Evolutionary conservation across 2,113 vertebrate species (phyloP).

Genomic region (Hippopotamus amphibius): DNA sequence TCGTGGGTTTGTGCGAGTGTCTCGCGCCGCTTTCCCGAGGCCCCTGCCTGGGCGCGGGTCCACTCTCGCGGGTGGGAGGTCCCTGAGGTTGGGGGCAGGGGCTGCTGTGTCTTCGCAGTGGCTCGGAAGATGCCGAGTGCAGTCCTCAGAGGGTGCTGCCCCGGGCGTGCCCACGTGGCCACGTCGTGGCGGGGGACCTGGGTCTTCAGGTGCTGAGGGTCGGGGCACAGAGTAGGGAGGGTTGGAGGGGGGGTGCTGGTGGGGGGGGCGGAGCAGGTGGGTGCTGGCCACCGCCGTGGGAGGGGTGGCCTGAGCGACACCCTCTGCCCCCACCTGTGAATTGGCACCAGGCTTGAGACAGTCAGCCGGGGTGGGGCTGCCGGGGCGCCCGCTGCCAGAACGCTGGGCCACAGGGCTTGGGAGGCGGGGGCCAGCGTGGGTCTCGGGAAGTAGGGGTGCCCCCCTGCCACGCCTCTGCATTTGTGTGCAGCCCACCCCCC

Average conservation of each 20-base stretch:
- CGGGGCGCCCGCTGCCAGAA: background rate
- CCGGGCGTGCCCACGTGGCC: background rate
- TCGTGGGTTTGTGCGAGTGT: fast-evolving
- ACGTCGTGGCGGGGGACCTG: too few species aligned
- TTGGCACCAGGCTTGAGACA: too few species aligned
- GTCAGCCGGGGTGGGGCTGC: background rate
- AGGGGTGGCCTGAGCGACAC: background rate
- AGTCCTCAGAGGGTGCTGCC: fast-evolving
- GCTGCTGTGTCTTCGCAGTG: background rate
- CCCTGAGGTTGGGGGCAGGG: background rate
- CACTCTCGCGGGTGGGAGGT: background rate
- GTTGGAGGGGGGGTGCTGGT: background rate
- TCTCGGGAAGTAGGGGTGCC: background rate
- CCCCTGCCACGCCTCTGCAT: fast-evolving
- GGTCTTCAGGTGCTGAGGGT: background rate
- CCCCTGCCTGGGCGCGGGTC: background rate
- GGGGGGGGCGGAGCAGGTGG: too few species aligned
- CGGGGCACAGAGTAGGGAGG: background rate
- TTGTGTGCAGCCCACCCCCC: background rate
- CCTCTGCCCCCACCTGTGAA: background rate
- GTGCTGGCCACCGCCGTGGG: fast-evolving
- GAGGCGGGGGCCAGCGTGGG: background rate
- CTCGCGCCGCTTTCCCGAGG: background rate
- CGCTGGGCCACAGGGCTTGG: background rate
- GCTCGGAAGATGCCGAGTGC: fast-evolving